Percentiles rank a stretch among this genome's conserved stretches.
Conservation (phyloP, 1,140 invertebrate genomes). For the Platyscapa corneri region DNA sequence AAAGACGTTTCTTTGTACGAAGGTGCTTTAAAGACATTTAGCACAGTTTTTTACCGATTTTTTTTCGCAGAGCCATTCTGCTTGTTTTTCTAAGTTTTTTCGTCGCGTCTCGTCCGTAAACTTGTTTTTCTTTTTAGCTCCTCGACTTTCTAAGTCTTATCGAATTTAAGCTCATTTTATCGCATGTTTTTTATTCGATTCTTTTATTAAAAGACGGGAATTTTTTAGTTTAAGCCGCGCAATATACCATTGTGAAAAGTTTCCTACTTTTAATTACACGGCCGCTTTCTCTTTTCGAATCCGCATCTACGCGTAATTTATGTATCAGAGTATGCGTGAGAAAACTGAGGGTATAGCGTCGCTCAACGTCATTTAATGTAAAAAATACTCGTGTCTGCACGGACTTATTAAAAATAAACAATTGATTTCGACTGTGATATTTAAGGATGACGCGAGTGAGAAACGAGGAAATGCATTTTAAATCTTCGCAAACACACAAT, state of each 20-base stretch:
- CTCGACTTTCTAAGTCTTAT: neutral
- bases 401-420: too few relatives aligned
- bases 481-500: too few relatives aligned
- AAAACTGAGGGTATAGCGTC: too few relatives aligned
- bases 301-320: neutral
- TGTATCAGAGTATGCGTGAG: neutral
- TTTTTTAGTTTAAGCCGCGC: neutral
- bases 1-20: constrained; percentile 35
- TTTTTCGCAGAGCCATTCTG: constrained; percentile 15
- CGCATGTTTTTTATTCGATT: neutral
- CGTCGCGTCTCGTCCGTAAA: neutral
- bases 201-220: neutral
- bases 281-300: neutral
- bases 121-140: constrained; percentile 2
- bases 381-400: too few relatives aligned
- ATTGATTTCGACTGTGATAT: too few relatives aligned
- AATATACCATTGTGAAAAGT: neutral
- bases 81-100: neutral
- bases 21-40: constrained; percentile 27
- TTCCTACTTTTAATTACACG: neutral
- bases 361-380: too few relatives aligned
- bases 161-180: neutral
- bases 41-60: constrained; percentile 10
- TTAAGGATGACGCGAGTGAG: too few relatives aligned
- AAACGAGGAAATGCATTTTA: too few relatives aligned